phyloP scores from a whole-genome alignment of 2,113 vertebrate species.

The Petrocephalus zakoni region DNA sequence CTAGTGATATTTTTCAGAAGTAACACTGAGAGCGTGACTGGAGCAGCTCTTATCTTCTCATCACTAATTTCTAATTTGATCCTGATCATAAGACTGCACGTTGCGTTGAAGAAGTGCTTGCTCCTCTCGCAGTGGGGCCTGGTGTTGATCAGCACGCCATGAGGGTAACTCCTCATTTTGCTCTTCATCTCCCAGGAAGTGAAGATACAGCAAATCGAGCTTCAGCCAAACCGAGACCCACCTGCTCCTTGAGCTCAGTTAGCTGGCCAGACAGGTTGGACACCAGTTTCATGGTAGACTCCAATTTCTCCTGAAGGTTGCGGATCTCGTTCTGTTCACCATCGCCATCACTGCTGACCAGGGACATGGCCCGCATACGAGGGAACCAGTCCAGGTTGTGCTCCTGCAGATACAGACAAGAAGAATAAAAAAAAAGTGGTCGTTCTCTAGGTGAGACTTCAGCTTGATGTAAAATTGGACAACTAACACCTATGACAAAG shows the following conservation, averaged over 20 bases:
- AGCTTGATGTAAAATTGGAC: not conserved
- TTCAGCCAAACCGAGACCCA: slow-evolving; percentile 39
- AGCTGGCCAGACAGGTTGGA: slow-evolving; percentile 90
- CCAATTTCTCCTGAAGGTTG: slow-evolving; percentile 92
- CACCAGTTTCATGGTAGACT: slow-evolving; percentile 95
- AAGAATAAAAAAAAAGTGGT: not conserved
- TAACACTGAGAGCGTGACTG: not conserved
- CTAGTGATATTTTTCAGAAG: slow-evolving; percentile 33
- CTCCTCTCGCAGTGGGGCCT: not conserved
- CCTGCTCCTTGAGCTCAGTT: slow-evolving; percentile 94
- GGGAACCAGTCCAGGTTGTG: slow-evolving; percentile 98
- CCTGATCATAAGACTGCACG: not conserved
- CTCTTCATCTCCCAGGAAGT: not conserved
- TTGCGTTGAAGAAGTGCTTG: not conserved
- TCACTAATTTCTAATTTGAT: not conserved
- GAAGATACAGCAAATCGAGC: not conserved
- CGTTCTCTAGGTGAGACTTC: not conserved
- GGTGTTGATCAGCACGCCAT: not conserved
- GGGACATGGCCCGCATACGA: slow-evolving; percentile 93
- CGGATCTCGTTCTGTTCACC: slow-evolving; percentile 97
- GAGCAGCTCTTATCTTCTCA: not conserved
- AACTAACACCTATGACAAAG: not conserved
- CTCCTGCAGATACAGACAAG: slow-evolving; percentile 62
- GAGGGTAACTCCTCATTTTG: not conserved
- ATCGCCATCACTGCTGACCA: slow-evolving; percentile 93